Conservation (phyloP, 2,888 invertebrate species). For the Nudaria mundana region DNA sequence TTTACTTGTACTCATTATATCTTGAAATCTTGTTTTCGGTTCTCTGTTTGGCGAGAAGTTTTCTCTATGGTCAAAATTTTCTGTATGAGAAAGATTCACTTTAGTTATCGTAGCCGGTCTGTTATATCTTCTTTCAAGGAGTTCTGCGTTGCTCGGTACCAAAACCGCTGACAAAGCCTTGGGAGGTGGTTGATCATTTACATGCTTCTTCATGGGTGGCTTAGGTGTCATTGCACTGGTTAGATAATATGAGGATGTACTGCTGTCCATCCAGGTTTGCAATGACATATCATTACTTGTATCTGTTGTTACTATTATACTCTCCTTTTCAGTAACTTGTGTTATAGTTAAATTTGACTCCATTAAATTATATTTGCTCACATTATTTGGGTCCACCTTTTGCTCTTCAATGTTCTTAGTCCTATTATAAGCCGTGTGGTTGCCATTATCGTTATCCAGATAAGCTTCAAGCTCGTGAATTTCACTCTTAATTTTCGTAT, state of each 20-base stretch:
- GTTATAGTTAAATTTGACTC: slow-evolving; percentile 70
- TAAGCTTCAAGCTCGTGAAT: slow-evolving; percentile 70
- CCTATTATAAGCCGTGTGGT: slow-evolving; percentile 66
- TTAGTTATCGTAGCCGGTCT: slow-evolving; percentile 72
- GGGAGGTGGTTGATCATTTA: slow-evolving; percentile 57
- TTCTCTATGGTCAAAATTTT: slow-evolving; percentile 54
- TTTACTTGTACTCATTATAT: slow-evolving; percentile 55
- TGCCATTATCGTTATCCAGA: slow-evolving; percentile 63
- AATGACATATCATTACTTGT: slow-evolving; percentile 68
- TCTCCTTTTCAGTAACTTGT: slow-evolving; percentile 71
- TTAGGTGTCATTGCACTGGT: slow-evolving; percentile 49
- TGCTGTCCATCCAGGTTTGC: slow-evolving; percentile 68
- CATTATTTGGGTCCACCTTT: slow-evolving; percentile 57
- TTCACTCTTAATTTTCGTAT: slow-evolving; percentile 68
- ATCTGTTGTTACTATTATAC: slow-evolving; percentile 68
- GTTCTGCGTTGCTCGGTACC: slow-evolving; percentile 77
- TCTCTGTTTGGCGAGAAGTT: slow-evolving; percentile 66
- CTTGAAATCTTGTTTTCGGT: slow-evolving; percentile 67
- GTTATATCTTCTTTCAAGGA: slow-evolving; percentile 49
- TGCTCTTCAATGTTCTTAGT: slow-evolving; percentile 71
- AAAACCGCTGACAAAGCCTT: slow-evolving; percentile 83
- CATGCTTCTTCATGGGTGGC: slow-evolving; percentile 55
- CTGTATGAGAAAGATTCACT: slow-evolving; percentile 64
- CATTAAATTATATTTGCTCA: slow-evolving; percentile 69
- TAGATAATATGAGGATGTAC: slow-evolving; percentile 50